Percentiles rank a stretch among this genome's conserved stretches.
phyloP scores from a whole-genome alignment of 2,888 invertebrate species.

The Rambutsinella grinnellia region DNA sequence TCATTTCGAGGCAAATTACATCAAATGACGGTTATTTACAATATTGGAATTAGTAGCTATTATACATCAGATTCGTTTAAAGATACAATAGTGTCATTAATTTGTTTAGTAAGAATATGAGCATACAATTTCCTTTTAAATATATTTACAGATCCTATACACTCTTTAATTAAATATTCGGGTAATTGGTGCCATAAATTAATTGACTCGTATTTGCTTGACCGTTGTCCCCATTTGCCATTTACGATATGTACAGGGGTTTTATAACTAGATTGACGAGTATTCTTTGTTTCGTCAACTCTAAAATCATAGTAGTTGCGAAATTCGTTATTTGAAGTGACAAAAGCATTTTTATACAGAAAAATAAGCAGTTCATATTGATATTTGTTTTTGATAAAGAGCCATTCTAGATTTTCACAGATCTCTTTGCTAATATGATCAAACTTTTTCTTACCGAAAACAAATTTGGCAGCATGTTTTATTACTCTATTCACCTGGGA shows the following conservation, averaged over 20 bases:
- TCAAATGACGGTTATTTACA: too few species aligned
- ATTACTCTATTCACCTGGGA: not conserved
- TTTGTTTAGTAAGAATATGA: too few species aligned
- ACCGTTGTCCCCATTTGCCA: not conserved
- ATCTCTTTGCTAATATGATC: not conserved
- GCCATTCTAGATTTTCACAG: conserved; percentile 8
- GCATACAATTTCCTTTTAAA: too few species aligned
- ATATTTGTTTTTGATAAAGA: not conserved
- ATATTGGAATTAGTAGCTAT: too few species aligned
- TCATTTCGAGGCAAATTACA: too few species aligned
- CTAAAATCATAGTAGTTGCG: not conserved
- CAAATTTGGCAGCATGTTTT: not conserved
- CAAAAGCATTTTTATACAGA: not conserved
- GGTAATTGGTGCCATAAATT: not conserved
- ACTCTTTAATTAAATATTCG: too few species aligned
- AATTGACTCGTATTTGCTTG: not conserved
- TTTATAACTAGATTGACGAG: not conserved
- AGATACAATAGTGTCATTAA: too few species aligned
- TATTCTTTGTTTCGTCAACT: not conserved
- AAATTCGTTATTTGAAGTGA: too few species aligned
- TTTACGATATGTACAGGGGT: not conserved
- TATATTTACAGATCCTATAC: too few species aligned
- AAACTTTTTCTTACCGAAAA: not conserved
- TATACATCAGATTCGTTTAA: too few species aligned
- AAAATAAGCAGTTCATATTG: not conserved